Percentiles rank a stretch among this genome's conserved stretches.
These are phyloP conservation scores for Onychomys arenicola DNA, from an alignment of 2,797 vertebrate species.

Conservation along the genomic window DNA sequence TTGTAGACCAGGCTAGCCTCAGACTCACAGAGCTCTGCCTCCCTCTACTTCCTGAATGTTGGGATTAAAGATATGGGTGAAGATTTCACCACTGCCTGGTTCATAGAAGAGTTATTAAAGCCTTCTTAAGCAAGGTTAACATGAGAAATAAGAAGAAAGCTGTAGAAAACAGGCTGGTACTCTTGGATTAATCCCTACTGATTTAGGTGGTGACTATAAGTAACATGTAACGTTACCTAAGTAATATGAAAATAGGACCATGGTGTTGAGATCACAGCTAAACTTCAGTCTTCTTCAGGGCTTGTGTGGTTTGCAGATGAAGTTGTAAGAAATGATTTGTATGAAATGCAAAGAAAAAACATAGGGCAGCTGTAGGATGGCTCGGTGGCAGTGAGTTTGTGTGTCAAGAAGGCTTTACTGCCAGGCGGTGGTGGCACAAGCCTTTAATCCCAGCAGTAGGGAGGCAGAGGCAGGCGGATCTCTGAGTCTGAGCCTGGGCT, in stretches of 20 bases:
- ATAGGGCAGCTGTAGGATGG: background rate
- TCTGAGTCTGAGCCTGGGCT: background rate
- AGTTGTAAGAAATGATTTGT: background rate
- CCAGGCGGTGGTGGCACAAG: fast-evolving
- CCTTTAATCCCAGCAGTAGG: background rate
- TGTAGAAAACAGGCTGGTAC: background rate
- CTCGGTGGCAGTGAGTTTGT: background rate
- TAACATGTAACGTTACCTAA: background rate
- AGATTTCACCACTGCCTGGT: background rate
- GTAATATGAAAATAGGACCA: background rate
- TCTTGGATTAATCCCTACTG: background rate
- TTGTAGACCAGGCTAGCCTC: background rate
- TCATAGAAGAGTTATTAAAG: background rate
- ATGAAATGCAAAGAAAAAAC: background rate
- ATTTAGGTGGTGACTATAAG: background rate
- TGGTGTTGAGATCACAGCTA: background rate
- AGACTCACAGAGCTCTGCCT: background rate
- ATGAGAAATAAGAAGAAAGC: background rate
- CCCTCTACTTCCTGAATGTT: background rate
- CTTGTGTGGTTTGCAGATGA: background rate
- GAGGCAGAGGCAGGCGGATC: background rate
- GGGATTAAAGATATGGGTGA: background rate
- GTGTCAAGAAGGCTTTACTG: background rate
- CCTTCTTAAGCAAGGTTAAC: background rate
- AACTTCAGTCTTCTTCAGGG: background rate